Percentiles rank a stretch among this genome's conserved stretches.
These are phyloP conservation scores for Platerodrilus igneus DNA, from an alignment of 2,888 invertebrate species.

Conservation along the genomic window DNA sequence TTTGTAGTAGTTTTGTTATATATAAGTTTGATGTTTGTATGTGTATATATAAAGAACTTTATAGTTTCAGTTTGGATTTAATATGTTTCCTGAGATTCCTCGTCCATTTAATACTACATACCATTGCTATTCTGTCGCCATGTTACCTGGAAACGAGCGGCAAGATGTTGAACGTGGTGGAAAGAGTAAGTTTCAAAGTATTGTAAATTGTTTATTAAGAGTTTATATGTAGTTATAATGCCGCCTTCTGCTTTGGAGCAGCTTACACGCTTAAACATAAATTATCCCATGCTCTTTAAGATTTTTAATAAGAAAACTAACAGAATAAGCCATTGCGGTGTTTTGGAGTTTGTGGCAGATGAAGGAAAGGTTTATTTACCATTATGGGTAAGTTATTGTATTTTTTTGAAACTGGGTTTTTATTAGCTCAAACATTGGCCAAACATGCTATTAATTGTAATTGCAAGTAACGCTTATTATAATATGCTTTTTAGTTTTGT, in stretches of 20 bases:
- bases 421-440: too few species aligned
- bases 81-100: slow-evolving; percentile 80
- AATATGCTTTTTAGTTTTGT: too few species aligned
- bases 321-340: slow-evolving; percentile 89
- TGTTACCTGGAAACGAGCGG: slow-evolving; percentile 90
- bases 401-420: too few species aligned
- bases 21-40: slow-evolving; percentile 15
- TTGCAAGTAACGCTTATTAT: too few species aligned
- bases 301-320: slow-evolving; percentile 81
- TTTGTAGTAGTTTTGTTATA: neutral
- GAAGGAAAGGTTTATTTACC: slow-evolving; percentile 97
- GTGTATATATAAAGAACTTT: slow-evolving; percentile 32
- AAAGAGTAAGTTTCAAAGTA: slow-evolving; percentile 67
- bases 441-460: too few species aligned
- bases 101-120: slow-evolving; percentile 80
- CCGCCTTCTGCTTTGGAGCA: slow-evolving; percentile 94
- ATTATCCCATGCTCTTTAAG: slow-evolving; percentile 98
- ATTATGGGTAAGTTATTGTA: slow-evolving; percentile 77
- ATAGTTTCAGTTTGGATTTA: slow-evolving; percentile 79
- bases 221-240: slow-evolving; percentile 87
- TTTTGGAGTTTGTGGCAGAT: slow-evolving; percentile 97
- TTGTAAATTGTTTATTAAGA: slow-evolving; percentile 13
- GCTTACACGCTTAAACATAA: slow-evolving; percentile 87
- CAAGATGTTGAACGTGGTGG: slow-evolving; percentile 94
- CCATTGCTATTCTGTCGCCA: slow-evolving; percentile 89